Conservation (phyloP, 2,888 invertebrate genomes). For the Apomyelois bistriatella region DNA sequence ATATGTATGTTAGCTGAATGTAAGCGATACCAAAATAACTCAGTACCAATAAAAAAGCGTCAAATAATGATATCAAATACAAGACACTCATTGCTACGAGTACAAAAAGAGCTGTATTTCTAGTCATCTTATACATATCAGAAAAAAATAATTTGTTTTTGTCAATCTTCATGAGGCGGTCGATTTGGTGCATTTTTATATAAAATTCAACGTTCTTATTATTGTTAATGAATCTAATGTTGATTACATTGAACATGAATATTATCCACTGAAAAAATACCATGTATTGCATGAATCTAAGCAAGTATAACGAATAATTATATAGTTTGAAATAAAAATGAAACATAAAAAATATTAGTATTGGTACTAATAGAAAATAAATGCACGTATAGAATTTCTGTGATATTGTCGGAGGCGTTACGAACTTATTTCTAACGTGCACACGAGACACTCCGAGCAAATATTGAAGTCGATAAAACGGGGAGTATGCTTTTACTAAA, state of each 20-base stretch:
- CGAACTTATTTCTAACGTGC: neutral
- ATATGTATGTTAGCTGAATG: constrained; percentile 4
- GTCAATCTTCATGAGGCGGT: constrained; percentile 48
- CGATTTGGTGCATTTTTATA: constrained; percentile 48
- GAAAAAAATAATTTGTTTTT: constrained; percentile 32
- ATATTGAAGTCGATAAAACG: constrained; percentile 24
- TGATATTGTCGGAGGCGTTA: neutral
- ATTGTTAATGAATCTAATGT: too few species aligned
- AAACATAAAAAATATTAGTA: neutral
- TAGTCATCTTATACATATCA: constrained; percentile 27
- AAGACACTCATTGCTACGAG: neutral
- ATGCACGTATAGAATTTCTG: neutral
- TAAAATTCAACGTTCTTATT: constrained; percentile 40
- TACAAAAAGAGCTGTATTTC: neutral
- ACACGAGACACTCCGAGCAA: neutral
- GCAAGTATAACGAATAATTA: neutral
- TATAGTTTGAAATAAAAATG: neutral
- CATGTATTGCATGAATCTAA: neutral
- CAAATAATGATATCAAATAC: neutral
- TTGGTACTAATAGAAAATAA: neutral
- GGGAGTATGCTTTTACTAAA: constrained; percentile 35
- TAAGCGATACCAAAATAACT: neutral
- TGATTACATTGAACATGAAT: constrained; percentile 31
- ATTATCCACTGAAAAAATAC: constrained; percentile 25
- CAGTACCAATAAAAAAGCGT: neutral